phyloP scores from a whole-genome alignment of 2,797 vertebrate genomes.

The Chelon labrosus region DNA sequence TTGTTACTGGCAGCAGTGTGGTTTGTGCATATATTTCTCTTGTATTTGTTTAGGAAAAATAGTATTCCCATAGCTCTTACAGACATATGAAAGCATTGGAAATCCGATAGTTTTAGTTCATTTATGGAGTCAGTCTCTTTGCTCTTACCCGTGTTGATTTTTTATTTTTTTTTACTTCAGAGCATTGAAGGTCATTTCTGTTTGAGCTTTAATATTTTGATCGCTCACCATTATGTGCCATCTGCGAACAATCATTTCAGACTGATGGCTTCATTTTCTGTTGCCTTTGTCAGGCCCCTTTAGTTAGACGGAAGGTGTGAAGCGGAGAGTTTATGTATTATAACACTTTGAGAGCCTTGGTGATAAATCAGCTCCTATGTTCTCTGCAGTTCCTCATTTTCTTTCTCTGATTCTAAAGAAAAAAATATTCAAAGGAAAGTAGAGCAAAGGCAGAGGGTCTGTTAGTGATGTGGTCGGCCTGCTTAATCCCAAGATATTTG shows the following conservation, averaged over 20 bases:
- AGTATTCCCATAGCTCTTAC: constrained; percentile 12
- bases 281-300: constrained; percentile 29
- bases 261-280: constrained; percentile 30
- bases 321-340: constrained; percentile 35
- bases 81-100: constrained; percentile 31
- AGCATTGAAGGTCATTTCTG: constrained; percentile 10
- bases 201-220: constrained; percentile 29
- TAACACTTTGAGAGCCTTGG: constrained; percentile 31
- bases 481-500: neutral
- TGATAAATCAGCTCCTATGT: constrained; percentile 36
- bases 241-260: constrained; percentile 44
- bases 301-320: constrained; percentile 34
- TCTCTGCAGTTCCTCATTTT: neutral
- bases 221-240: constrained; percentile 32
- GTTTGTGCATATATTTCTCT: constrained; percentile 20
- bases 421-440: constrained; percentile 3
- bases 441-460: neutral
- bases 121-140: constrained; percentile 20
- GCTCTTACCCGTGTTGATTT: neutral
- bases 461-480: constrained; percentile 20
- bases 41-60: constrained; percentile 22
- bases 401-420: constrained; percentile 14
- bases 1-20: constrained; percentile 14
- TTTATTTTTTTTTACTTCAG: constrained; percentile 20
- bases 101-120: constrained; percentile 28